Base-by-base conservation (phyloP, 1,140 invertebrate species). In the Apis cerana region DNA sequence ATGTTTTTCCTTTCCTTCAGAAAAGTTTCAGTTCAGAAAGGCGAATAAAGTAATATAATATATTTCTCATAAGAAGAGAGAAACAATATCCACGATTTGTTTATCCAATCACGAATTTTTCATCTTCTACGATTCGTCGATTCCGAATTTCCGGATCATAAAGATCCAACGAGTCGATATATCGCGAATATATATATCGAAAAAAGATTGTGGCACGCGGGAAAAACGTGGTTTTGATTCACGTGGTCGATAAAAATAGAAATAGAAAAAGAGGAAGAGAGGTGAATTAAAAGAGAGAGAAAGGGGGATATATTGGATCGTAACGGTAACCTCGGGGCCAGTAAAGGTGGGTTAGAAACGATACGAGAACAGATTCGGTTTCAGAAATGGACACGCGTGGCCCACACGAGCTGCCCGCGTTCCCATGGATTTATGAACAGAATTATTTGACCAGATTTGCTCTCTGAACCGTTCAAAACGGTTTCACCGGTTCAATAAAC, bases 261-360 rank as follows among this genome's bases (percentile, higher is more conserved):
- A 59, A 2, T 5, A 23, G n/a, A n/a, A 19, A 82, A 62, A 74
- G 21, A 59, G 58, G n/a, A 8, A 21, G 1, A 59, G 15, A 64
- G 62, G 33, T 8, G 27, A 19, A 27, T 10, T 15, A 5, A 15
- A 5, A 54, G 54, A n/a, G 56, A 62, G 56, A 52, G 48, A 33
- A 10, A 54, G 54, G 19, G 13, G 1, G 54, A 58, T 43, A 19
- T 21, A 75, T 82, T 77, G 56, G 75, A 83, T 76, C 62, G 15
- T 33, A 67, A 56, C 54, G 58, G 15, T 33, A 67, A 56, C 54
- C 15, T 58, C 52, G 56, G 48, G 56, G 33, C 33, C 64, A 21
- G 72, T n/a, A 72, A 59, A 83, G 75, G 59, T 87, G 69, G 77
- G 54, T 80, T 77, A 85, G 76, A 61, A 85, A 81, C 75, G 82